Evolutionary conservation across 2,797 vertebrate genomes (phyloP).

Genomic region (Rhodeus uyekii): DNA sequence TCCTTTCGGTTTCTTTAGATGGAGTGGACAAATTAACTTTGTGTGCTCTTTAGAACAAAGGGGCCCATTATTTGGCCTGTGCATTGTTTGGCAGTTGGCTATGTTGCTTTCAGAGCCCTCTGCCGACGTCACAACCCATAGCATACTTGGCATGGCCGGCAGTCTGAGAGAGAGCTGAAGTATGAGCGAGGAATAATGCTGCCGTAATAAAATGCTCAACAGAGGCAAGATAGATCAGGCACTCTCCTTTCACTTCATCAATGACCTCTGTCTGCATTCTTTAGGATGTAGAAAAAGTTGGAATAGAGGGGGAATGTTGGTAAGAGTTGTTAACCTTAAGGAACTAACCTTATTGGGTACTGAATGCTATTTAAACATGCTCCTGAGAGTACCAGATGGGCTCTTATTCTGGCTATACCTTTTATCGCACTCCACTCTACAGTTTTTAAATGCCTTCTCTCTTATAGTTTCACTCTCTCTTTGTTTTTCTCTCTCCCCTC

Average conservation of each 20-base stretch:
- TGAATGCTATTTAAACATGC: slow-evolving; percentile 46
- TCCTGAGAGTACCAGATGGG: slow-evolving; percentile 1
- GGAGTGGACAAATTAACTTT: slow-evolving; percentile 40
- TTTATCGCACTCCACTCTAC: background rate
- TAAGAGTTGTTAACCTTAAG: slow-evolving; percentile 22
- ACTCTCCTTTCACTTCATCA: background rate
- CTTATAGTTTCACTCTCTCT: background rate
- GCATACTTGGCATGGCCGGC: background rate
- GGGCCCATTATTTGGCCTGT: slow-evolving; percentile 17
- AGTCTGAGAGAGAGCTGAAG: background rate
- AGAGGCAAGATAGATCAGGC: slow-evolving; percentile 25
- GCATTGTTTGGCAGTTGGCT: slow-evolving; percentile 28
- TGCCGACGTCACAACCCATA: slow-evolving; percentile 20
- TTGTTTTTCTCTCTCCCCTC: background rate
- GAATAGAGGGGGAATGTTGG: background rate
- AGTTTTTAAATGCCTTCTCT: background rate
- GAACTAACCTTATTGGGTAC: slow-evolving; percentile 19
- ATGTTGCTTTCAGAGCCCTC: slow-evolving; percentile 20
- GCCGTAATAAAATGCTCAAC: slow-evolving; percentile 9
- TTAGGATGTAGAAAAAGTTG: slow-evolving; percentile 33
- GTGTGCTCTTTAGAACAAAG: slow-evolving; percentile 45
- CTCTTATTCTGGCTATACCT: background rate
- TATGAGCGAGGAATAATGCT: background rate
- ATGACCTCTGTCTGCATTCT: slow-evolving; percentile 38
- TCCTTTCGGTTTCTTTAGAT: slow-evolving; percentile 28